Conservation (phyloP, 2,888 invertebrate genomes). For the Drosophila recens region DNA sequence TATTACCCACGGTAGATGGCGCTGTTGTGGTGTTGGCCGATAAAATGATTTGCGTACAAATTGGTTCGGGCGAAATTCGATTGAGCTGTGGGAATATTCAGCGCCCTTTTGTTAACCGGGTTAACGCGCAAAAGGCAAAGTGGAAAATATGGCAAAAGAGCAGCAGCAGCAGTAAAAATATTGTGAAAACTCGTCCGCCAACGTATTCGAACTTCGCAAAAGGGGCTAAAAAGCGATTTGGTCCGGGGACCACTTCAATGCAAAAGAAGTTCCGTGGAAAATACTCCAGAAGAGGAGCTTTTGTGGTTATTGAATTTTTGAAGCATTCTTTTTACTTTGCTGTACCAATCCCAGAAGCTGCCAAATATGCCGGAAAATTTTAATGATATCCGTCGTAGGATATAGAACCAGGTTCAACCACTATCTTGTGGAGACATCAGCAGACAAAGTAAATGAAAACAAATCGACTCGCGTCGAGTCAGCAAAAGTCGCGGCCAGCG, state of each 20-base stretch:
- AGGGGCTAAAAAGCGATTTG: conserved; percentile 62
- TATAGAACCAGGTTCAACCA: conserved; percentile 5
- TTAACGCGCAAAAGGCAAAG: conserved; percentile 62
- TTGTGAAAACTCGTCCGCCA: conserved; percentile 34
- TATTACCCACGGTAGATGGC: conserved; percentile 52
- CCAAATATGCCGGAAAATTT: conserved; percentile 76
- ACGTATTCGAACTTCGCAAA: conserved; percentile 63
- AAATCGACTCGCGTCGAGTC: conserved; percentile 60
- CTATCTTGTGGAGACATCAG: conserved; percentile 16
- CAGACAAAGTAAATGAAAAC: conserved; percentile 59
- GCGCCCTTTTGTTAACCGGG: conserved; percentile 76
- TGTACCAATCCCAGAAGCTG: conserved; percentile 48
- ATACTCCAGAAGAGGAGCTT: conserved; percentile 56
- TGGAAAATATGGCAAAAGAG: conserved; percentile 63
- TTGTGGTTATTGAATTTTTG: conserved; percentile 68
- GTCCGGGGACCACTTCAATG: conserved; percentile 42
- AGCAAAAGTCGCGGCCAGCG: conserved; percentile 59
- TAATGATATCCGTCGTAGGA: conserved; percentile 69
- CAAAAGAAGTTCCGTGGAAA: conserved; percentile 39
- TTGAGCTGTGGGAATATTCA: conserved; percentile 80
- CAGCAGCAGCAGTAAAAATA: conserved; percentile 26
- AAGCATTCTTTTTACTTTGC: conserved; percentile 41
- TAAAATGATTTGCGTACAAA: conserved; percentile 83
- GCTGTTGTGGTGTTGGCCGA: conserved; percentile 54
- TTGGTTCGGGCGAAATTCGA: conserved; percentile 81